Evolutionary conservation across 2,888 invertebrate genomes (phyloP).

Genomic region (Sminthurides aquaticus): DNA sequence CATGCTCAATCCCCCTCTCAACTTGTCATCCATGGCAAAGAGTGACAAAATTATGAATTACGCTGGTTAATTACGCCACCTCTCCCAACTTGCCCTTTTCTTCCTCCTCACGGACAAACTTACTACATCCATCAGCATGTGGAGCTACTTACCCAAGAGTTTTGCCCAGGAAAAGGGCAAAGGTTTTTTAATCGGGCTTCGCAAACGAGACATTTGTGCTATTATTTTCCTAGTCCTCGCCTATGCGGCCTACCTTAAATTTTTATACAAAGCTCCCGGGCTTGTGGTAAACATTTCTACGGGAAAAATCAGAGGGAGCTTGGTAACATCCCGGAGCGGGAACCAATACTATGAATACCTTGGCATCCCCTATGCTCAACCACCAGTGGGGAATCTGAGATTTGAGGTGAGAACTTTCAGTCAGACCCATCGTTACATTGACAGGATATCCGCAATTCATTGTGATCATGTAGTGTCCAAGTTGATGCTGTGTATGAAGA

Average conservation of each 20-base stretch:
- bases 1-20: background rate
- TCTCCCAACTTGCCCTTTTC: background rate
- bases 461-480: too few relatives aligned
- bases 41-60: background rate
- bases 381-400: conserved; percentile 1
- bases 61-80: background rate
- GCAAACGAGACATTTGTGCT: conserved; percentile 7
- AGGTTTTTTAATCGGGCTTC: background rate
- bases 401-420: conserved; percentile 8
- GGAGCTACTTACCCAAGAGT: background rate
- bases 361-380: conserved; percentile 11
- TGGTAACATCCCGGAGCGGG: conserved; percentile 3
- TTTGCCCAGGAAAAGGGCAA: background rate
- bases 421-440: too few relatives aligned
- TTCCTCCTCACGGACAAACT: background rate
- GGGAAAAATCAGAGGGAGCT: conserved; percentile 5
- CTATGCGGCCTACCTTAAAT: conserved; percentile 12
- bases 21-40: background rate
- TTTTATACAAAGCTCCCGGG: conserved; percentile 6
- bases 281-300: background rate
- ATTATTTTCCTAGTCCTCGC: background rate
- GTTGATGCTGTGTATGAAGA: too few relatives aligned
- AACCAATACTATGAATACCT: conserved; percentile 12
- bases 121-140: too few relatives aligned
- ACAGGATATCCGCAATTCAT: too few relatives aligned